Evolutionary conservation across 2,797 vertebrate genomes (phyloP), one percentile per base, ranked within the genome.

Genomic region (Malurus leucopterus): DNA sequence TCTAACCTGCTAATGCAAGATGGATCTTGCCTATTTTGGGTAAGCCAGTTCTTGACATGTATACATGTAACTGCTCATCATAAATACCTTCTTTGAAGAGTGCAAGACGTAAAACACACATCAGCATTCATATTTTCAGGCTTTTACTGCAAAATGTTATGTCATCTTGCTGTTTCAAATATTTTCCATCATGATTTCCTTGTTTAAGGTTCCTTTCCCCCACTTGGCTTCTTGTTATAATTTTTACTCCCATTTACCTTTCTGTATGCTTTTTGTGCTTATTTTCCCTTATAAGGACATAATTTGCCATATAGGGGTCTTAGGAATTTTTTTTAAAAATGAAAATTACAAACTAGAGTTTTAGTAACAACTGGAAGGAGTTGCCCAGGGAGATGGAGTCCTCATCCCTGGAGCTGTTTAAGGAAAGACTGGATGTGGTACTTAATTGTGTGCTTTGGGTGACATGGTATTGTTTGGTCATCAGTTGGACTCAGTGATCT

Each of bases 401-500:
- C 3, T 15, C 8, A 36, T 59, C 3, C 13, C 30, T 59, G 11
- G 26, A 23, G 15, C 15, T 79, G 3, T 47, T 53, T n/a, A 13
- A 27, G 49, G 23, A 27, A 74, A 38, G 43, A 30, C 49, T 50
- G 55, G 49, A 50, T 3, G 3, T n/a, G 34, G 13, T 27, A 26
- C 2, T 44, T 50, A 18, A 38, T 26, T 8, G 27, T 23, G 3
- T 29, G 20, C 23, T 50, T 16, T 62, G 7, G 27, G 13, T 68
- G 27, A 29, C 2, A 2, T n/a, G 16, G 23, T 67, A 13, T 8
- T 55, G 14, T 74, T 68, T 68, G 9, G 16, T 50, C 23, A 11
- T 11, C 18, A 43, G 16, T 30, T 50, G 23, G 13, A 22, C 43
- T 32, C 0, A 1, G 12, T 24, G 2, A 30, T 17, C 26, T 61